Evolutionary conservation across 2,113 vertebrate species (phyloP), one percentile per base, ranked within the genome.

Genomic region (Paramisgurnus dabryanus): DNA sequence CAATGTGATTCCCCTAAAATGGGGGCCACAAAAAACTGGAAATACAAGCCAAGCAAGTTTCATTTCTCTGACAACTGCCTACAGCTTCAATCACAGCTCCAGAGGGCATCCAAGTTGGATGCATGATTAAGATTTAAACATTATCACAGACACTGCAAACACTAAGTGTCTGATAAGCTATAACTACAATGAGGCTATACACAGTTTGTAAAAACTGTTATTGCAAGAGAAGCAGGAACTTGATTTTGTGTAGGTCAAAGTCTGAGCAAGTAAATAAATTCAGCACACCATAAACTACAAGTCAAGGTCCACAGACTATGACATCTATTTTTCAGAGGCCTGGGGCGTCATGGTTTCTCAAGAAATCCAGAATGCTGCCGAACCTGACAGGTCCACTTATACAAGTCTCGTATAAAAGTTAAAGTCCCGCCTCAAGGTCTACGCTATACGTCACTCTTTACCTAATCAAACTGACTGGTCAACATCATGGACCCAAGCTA

Each of bases 211-310:
- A 72, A 40, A 71, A 53, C 7, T n/a, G 49, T 27, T 6, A 5
- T 4, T 4, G 7, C 68, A 39, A 71, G 7, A 73, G 6, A 17
- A 41, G 41, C 27, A 34, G 27, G 27, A 22, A 61, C 57, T 17
- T 75, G 41, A 63, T 34, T 47, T 45, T 75, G 18, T 63, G 58
- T 34, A 49, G 58, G n/a, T 75, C 58, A 75, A 63, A 75, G 72
- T 75, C 72, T 61, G 40, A 27, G 27, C 9, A 4, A 70, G 39
- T 27, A 61, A 74, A 74, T 47, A 5, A 47, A 61, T 63, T 61
- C 6, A 45, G 47, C 57, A 47, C n/a, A 27, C 45, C 12, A 47
- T 74, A 49, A 75, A 75, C 57, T 34, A 47, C 15, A 75, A 63
- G 18, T 27, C 57, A 49, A 63, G 41, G 41, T 61, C 43, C 55